Base-by-base conservation (phyloP, 2,113 vertebrate genomes). In the Chaetodon auriga region DNA sequence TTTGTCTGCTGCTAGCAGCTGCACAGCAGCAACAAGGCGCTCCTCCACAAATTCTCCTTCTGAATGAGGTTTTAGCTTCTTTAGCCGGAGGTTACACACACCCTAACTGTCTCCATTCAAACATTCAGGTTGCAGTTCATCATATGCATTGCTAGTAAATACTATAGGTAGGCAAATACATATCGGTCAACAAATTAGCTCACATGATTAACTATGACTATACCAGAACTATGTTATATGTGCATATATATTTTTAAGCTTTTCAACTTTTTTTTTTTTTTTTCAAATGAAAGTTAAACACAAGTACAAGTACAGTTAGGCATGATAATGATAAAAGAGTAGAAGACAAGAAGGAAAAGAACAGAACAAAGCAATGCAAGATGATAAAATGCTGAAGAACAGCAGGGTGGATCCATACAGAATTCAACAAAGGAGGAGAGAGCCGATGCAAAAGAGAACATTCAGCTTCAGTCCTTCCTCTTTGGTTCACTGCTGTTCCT, bases 401-500 rank as follows among this genome's bases (percentile, higher is more conserved):
- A 13, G 9, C 18, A 75, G 60, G 48, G 54, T 35, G 58, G 46
- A 66, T 36, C 13, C 35, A 65, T 57, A 65, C 43, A 73, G 57
- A 61, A 80, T 62, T 55, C 19, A 68, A 77, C 60, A 66, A 45
- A 72, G 19, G 23, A 76, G 9, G 41, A 35, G 51, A 46, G 12
- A 75, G 35, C 60, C 73, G 60, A 79, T 82, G 70, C 16, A 77
- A 53, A 58, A 72, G 65, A 62, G 21, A 78, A 71, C 65, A 68
- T 63, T 62, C 60, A 70, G 25, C 61, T 63, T 55, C 23, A 62
- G 61, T 65, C 23, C 19, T 61, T 57, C 19, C 30, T 64, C 71
- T 68, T 68, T 80, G 66, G 21, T 75, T 68, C 35, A 61, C 57
- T 77, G 68, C 65, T 78, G 77, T 81, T 83, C 68, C 16, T 78